Base-by-base conservation (phyloP, 2,113 vertebrate genomes). In the Leptobrachium leishanense region DNA sequence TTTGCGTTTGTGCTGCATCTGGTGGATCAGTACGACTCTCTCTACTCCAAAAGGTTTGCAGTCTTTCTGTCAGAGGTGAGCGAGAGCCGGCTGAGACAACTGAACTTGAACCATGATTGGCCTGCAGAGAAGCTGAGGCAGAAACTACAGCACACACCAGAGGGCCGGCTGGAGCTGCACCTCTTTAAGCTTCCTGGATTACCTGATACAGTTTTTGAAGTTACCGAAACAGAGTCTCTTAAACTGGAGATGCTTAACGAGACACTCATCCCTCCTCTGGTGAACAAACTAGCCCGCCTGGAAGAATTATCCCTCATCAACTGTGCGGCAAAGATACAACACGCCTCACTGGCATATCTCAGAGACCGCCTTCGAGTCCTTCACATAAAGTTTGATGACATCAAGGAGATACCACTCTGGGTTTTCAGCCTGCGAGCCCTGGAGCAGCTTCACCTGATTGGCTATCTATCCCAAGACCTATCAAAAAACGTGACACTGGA, bases 1-100 rank as follows among this genome's bases (percentile, higher is more conserved):
- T 96, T 98, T 55, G 95, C 96, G 0, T 98, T 98, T 88, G 92
- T 98, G 63, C 84, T 98, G 43, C 94, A 98, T 84, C 93, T 98
- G 57, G 93, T 94, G 1, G 95, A 97, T 81, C 94, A 96, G 75
- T 97, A 97, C 0, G 96, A 97, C 74, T 89, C 92, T 0, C 93
- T 97, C 3, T 96, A 96, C 82, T 93, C 95, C 6, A 95, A 95
- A 81, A 91, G 94, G 63, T 96, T 97, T 5, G 95, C 95, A 0
- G 91, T 95, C 55, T 98, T 98, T 83, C 92, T 98, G 6, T 97
- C 96, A 0, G 95, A 97, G 83, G 94, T 95, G 80, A 97, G 96
- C 0, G 95, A 97, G 77, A 94, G 92, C 82, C 92, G 88, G 54
- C 89, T 97, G 2, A 87, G 94, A 72, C 94, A 96, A 83, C 90